A percentile compares a stretch with the other conserved stretches of the same genome.
Evolutionary conservation across 1,140 invertebrate genomes (phyloP).

Genomic region (Lasioglossum albipes): DNA sequence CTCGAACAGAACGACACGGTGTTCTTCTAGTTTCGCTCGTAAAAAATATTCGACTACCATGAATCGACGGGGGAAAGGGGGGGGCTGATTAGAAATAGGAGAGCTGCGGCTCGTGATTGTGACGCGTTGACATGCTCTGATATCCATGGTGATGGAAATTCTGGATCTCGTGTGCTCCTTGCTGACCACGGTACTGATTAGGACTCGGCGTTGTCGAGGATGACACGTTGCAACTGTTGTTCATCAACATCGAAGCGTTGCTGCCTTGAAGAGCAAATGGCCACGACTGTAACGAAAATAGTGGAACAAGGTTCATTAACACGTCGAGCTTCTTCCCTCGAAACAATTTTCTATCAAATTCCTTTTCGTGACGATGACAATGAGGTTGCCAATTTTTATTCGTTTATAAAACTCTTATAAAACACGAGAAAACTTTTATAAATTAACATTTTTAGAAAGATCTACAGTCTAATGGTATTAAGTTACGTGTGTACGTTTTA

Average conservation of each 20-base stretch:
- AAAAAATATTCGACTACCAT: slow-evolving; percentile 4
- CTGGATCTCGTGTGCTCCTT: slow-evolving; percentile 63
- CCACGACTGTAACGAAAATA: slow-evolving; percentile 70
- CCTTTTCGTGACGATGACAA: no score
- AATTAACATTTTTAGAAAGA: no score
- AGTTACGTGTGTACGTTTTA: no score
- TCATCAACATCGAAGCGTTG: slow-evolving; percentile 66
- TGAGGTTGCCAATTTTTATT: no score
- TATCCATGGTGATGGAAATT: slow-evolving; percentile 67
- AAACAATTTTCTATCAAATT: no score
- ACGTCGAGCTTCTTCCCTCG: no score
- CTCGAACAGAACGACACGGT: background rate
- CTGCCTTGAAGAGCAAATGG: slow-evolving; percentile 72
- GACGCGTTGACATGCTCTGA: slow-evolving; percentile 63
- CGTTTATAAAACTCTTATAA: no score
- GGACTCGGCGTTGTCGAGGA: slow-evolving; percentile 65
- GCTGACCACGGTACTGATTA: slow-evolving; percentile 69
- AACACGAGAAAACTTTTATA: no score
- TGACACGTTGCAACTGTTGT: slow-evolving; percentile 71
- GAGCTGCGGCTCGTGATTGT: slow-evolving; percentile 69
- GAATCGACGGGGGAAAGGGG: background rate
- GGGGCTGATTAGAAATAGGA: slow-evolving; percentile 66
- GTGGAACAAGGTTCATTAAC: background rate
- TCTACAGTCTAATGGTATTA: no score
- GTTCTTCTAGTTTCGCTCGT: slow-evolving; percentile 1